Evolutionary conservation across 1,140 invertebrate genomes (phyloP).

Genomic region (Psix sp.): DNA sequence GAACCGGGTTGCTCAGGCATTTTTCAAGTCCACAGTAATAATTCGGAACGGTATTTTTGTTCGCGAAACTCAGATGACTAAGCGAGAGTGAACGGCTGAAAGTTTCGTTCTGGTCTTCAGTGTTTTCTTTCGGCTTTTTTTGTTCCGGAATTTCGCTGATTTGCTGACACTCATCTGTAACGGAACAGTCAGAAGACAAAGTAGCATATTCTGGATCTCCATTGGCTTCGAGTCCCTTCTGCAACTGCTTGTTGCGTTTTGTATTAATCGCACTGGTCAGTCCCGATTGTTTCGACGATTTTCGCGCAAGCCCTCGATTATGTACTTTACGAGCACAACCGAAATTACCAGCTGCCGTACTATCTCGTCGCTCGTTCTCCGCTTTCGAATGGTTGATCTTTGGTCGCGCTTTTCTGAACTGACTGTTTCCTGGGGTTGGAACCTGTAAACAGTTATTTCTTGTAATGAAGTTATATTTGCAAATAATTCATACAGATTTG

Average conservation of each 20-base stretch:
- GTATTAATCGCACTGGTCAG: too few relatives aligned
- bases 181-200: not conserved
- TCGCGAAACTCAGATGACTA: conserved; percentile 1
- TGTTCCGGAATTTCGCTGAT: not conserved
- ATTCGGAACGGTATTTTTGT: too few relatives aligned
- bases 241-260: not conserved
- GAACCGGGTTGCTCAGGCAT: not conserved
- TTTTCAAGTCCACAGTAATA: too few relatives aligned
- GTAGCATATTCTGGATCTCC: not conserved
- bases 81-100: conserved; percentile 3
- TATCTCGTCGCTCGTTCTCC: conserved; percentile 6
- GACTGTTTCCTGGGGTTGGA: conserved; percentile 17
- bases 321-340: conserved; percentile 24
- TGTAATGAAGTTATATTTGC: too few relatives aligned
- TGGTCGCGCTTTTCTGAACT: conserved; percentile 18
- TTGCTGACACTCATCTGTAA: not conserved
- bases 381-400: conserved; percentile 19
- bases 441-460: conserved; percentile 7
- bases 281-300: not conserved
- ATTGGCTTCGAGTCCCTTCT: not conserved
- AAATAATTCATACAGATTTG: too few relatives aligned
- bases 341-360: not conserved
- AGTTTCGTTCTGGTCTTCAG: conserved; percentile 1
- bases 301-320: not conserved
- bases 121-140: not conserved